phyloP scores from a whole-genome alignment of 2,113 vertebrate species.

The Saguinus midas region DNA sequence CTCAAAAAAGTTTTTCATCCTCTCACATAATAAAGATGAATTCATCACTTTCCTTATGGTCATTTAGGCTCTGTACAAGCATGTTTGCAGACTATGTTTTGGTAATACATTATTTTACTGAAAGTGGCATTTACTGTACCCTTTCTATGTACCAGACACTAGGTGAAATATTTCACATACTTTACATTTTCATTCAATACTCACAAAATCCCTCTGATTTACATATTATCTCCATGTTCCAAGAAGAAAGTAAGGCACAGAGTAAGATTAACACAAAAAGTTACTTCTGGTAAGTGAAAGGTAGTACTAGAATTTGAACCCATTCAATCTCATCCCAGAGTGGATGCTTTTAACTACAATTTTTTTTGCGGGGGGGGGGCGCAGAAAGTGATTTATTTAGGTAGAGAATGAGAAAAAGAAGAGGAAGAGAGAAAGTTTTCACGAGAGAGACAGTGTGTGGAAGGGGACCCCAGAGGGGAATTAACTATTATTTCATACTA shows the following conservation, averaged over 20 bases:
- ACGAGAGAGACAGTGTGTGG: too few species aligned
- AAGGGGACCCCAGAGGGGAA: too few species aligned
- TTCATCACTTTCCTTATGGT: not conserved
- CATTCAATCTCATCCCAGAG: not conserved
- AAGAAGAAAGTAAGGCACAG: not conserved
- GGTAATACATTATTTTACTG: not conserved
- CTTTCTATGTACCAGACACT: not conserved
- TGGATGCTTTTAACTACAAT: not conserved
- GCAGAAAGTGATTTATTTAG: too few species aligned
- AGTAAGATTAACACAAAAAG: not conserved
- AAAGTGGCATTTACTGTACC: not conserved
- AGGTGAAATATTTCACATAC: not conserved
- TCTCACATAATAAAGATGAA: not conserved
- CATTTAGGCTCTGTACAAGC: not conserved
- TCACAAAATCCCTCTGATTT: not conserved
- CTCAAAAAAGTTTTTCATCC: not conserved
- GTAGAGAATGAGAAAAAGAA: too few species aligned
- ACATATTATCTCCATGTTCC: not conserved
- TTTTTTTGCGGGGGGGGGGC: too few species aligned
- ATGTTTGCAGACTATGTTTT: not conserved
- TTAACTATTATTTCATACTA: not conserved
- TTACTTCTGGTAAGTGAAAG: not conserved
- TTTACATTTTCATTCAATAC: not conserved
- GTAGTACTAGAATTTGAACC: not conserved
- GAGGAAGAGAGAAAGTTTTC: too few species aligned